Evolutionary conservation across 1,140 invertebrate species (phyloP), one percentile per base, ranked within the genome.

Genomic region (Papilio aristodemus): DNA sequence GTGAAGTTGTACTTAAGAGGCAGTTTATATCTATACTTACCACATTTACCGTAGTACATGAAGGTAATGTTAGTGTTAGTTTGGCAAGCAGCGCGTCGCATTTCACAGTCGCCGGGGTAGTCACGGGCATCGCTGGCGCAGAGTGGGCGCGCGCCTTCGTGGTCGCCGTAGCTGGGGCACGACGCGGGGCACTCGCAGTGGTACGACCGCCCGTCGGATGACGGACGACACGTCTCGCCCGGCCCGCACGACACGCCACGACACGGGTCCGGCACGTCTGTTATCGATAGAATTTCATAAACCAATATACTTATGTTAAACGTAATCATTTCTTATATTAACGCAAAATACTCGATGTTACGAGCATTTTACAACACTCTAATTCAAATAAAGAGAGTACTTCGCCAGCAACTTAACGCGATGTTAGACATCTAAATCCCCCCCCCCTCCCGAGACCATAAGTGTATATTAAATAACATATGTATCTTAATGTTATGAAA

Each of bases 21-120:
- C n/a, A n/a, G n/a, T n/a, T n/a, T n/a, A n/a, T n/a, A n/a, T n/a
- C n/a, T n/a, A 54, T 11, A 54, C 95, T 95, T 89, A 98, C 97
- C 97, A 91, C 97, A 98, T 93, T 96, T 96, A 50, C 97, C 97
- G 68, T 93, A 93, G 89, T 96, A 98, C 84, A 96, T 97, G 78
- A 97, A 94, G n/a, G 94, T 95, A 78, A 98, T 96, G 85, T 96
- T 96, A 62, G 92, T 93, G 71, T 94, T 94, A 13, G 93, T 89
- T 19, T 93, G 91, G 89, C 97, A 98, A 0, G 96, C 95, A n/a
- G 94, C 93, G 72, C 93, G 92, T 72, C 95, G 94, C 84, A 98
- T 93, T 79, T 97, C 95, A 92, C 97, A 98, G 60, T 95, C 92
- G 79, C 95, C 96, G 10, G 93, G 93, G 82, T 97, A 96, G 92